phyloP scores from a whole-genome alignment of 2,797 vertebrate genomes.

The Lates japonicus region DNA sequence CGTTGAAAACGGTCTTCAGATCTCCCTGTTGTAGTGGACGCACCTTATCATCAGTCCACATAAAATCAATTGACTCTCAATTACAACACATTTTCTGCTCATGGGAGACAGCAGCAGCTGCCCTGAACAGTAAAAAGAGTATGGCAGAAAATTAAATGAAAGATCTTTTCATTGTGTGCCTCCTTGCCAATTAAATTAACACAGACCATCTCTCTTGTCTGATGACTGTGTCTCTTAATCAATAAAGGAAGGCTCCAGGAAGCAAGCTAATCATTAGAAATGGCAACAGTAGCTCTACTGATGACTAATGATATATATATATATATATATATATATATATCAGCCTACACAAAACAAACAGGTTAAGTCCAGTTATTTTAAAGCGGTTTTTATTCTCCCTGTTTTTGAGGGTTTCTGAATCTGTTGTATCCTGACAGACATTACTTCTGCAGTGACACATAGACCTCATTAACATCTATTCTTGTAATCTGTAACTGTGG shows the following conservation, averaged over 20 bases:
- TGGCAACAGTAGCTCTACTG: slow-evolving; percentile 1
- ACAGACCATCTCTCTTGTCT: slow-evolving; percentile 1
- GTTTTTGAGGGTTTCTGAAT: background rate
- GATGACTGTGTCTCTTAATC: slow-evolving; percentile 10
- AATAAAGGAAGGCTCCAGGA: background rate
- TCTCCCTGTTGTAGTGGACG: background rate
- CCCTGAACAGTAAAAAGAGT: background rate
- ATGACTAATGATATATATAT: slow-evolving; percentile 7
- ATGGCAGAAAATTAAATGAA: background rate
- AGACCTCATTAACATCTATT: background rate
- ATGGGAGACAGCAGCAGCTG: background rate
- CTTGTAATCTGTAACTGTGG: background rate
- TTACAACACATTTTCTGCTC: background rate
- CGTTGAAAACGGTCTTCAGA: background rate
- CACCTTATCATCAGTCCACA: background rate
- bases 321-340: background rate
- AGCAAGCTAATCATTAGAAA: slow-evolving; percentile 8
- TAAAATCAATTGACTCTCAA: slow-evolving; percentile 5
- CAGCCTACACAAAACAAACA: background rate
- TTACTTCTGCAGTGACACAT: background rate
- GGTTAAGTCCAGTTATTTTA: background rate
- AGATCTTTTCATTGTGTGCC: background rate
- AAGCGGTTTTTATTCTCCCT: no score
- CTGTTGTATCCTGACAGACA: no score
- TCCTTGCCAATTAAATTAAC: slow-evolving; percentile 22